Evolutionary conservation across 2,797 vertebrate genomes (phyloP).

Genomic region (Siniperca undulata): DNA sequence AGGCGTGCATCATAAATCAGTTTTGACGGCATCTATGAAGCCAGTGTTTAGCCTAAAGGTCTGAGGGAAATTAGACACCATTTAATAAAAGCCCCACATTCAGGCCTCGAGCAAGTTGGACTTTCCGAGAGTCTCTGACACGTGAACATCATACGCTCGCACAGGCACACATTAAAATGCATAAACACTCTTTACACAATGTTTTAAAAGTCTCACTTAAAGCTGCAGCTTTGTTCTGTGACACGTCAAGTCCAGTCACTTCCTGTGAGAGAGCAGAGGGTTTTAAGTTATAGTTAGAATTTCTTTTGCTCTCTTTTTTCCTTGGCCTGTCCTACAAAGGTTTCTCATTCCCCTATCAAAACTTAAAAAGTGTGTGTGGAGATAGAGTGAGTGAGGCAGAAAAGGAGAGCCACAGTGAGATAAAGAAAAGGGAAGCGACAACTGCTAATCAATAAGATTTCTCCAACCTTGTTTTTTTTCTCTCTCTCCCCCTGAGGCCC

Average conservation of each 20-base stretch:
- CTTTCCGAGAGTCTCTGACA: constrained; percentile 41
- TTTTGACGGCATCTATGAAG: constrained; percentile 45
- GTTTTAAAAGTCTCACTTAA: constrained; percentile 24
- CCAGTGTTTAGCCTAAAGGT: constrained; percentile 56
- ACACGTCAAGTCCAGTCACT: constrained; percentile 39
- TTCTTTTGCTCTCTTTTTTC: constrained; percentile 49
- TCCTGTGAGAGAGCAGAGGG: constrained; percentile 44
- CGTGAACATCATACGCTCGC: constrained; percentile 27
- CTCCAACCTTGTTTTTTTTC: constrained; percentile 71
- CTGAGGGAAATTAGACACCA: constrained; percentile 53
- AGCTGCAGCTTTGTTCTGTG: constrained; percentile 40
- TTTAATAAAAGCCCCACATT: constrained; percentile 49
- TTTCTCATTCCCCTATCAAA: constrained; percentile 59
- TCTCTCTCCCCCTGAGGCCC: constrained; percentile 62
- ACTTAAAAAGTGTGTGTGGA: constrained; percentile 61
- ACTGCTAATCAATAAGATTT: constrained; percentile 85
- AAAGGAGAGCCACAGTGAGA: constrained; percentile 64
- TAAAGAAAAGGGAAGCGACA: constrained; percentile 79
- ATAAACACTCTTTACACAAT: constrained; percentile 3
- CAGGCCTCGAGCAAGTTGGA: constrained; percentile 37
- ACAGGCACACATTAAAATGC: constrained; percentile 24
- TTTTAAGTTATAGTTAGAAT: constrained; percentile 61
- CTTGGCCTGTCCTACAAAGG: constrained; percentile 72
- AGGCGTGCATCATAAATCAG: constrained; percentile 64
- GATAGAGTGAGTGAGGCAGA: constrained; percentile 64